Evolutionary conservation across 2,888 invertebrate species (phyloP).

Genomic region (Apotomis betuletana): DNA sequence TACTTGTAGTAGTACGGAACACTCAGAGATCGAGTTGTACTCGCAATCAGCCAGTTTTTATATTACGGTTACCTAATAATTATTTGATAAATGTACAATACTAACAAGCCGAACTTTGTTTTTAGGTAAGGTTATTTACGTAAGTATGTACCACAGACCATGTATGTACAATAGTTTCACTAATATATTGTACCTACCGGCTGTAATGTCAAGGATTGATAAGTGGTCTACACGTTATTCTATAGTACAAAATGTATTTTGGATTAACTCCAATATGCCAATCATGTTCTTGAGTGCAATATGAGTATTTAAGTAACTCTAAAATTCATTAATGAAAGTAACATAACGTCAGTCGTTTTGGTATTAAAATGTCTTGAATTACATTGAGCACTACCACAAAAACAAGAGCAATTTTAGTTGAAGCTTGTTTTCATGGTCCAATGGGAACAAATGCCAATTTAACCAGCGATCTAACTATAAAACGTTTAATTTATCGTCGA

Average conservation of each 20-base stretch:
- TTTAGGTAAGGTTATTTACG: too few relatives aligned
- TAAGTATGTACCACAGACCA: too few relatives aligned
- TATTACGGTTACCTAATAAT: too few relatives aligned
- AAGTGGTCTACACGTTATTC: background rate
- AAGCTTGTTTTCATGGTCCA: conserved; percentile 27
- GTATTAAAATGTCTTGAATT: conserved; percentile 28
- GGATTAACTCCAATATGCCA: conserved; percentile 37
- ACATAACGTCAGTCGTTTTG: conserved; percentile 18
- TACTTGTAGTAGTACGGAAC: too few relatives aligned
- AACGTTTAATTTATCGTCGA: conserved; percentile 15
- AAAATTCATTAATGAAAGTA: conserved; percentile 26
- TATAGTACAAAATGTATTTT: conserved; percentile 4
- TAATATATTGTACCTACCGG: conserved; percentile 6
- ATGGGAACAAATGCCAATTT: conserved; percentile 19
- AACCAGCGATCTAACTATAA: conserved; percentile 11
- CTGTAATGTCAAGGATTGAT: conserved; percentile 27
- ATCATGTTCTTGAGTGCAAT: conserved; percentile 24
- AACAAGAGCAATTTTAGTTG: conserved; percentile 15
- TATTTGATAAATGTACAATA: too few relatives aligned
- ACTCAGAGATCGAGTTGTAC: too few relatives aligned
- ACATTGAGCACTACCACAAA: conserved; percentile 25
- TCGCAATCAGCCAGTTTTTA: too few relatives aligned
- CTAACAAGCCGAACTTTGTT: too few relatives aligned
- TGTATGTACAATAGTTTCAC: background rate
- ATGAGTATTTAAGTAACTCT: conserved; percentile 23